These are phyloP conservation scores for Maniola hyperantus DNA, from an alignment of 2,888 invertebrate species.

Conservation along the genomic window DNA sequence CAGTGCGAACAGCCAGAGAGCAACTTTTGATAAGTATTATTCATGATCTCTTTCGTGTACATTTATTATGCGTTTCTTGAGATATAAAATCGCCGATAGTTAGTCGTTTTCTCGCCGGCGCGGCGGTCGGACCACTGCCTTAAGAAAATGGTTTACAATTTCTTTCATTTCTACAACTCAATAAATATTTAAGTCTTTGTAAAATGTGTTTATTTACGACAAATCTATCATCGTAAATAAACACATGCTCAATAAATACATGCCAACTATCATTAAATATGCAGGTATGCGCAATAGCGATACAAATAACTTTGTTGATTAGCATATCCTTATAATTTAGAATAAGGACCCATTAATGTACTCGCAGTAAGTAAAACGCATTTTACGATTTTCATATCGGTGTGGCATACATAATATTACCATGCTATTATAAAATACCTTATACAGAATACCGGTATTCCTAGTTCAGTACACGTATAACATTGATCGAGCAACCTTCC, in stretches of 20 bases:
- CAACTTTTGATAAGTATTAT: too few species aligned
- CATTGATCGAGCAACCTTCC: slow-evolving; percentile 51
- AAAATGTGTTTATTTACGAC: too few species aligned
- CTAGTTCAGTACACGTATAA: slow-evolving; percentile 34
- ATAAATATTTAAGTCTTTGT: too few species aligned
- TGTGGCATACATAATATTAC: slow-evolving; percentile 34
- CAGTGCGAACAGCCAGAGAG: too few species aligned
- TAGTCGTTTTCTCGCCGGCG: too few species aligned
- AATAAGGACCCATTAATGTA: slow-evolving; percentile 25
- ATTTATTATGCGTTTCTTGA: too few species aligned
- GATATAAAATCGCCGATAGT: too few species aligned
- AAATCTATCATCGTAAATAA: not conserved
- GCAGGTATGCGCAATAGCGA: slow-evolving; percentile 17
- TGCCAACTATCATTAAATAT: slow-evolving; percentile 4
- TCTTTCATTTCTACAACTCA: too few species aligned
- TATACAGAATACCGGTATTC: slow-evolving; percentile 49
- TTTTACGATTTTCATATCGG: slow-evolving; percentile 29
- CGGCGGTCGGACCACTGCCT: too few species aligned
- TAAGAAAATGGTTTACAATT: not conserved
- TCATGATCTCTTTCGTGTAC: too few species aligned
- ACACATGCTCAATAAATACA: slow-evolving; percentile 7
- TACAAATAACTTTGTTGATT: slow-evolving; percentile 20
- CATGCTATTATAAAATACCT: slow-evolving; percentile 44
- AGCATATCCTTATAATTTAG: slow-evolving; percentile 27
- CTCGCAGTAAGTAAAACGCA: slow-evolving; percentile 17